Evolutionary conservation across 2,113 vertebrate species (phyloP), one percentile per base, ranked within the genome.

Genomic region (Sylvia atricapilla): DNA sequence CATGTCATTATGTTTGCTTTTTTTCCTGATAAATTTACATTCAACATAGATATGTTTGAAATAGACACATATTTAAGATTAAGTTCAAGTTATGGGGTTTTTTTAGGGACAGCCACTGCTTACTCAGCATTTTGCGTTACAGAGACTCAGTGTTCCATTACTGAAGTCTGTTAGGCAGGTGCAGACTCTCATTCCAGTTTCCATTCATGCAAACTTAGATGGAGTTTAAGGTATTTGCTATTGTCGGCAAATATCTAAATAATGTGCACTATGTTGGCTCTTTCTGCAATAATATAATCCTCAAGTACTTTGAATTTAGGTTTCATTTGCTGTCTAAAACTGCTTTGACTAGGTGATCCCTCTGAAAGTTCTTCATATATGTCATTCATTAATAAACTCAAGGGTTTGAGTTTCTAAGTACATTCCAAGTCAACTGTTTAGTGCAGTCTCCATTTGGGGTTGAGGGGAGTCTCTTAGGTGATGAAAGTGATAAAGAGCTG

Each of bases 281-380:
- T 74, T 93, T 77, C 55, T 84, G 58, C 69, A 70, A 1, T 53
- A 66, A 60, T 62, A 19, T 17, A 52, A 39, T 55, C 44, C 55
- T 77, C 10, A 19, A 41, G 33, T 67, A 24, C n/a, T 63, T 75
- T 10, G 56, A 82, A 47, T 30, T 37, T 53, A 59, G 12, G 10
- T 67, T 87, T 79, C 68, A 78, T 85, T 87, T 79, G 30, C 67
- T 82, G 35, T 50, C 74, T 90, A 18, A 79, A 84, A 62, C 28
- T 60, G 13, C 47, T 78, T 87, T 81, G n/a, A n/a, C 47, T 53
- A 58, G 16, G 19, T 84, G 56, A 67, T 75, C 15, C 74, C 41
- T 74, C 58, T 89, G 56, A 82, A 41, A 37, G 43, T 15, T 78
- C 31, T 82, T 93, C 25, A 13, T 10, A 2, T 49, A 30, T 14